These are phyloP conservation scores for Melozone crissalis DNA, from an alignment of 2,113 vertebrate species.

Conservation along the genomic window DNA sequence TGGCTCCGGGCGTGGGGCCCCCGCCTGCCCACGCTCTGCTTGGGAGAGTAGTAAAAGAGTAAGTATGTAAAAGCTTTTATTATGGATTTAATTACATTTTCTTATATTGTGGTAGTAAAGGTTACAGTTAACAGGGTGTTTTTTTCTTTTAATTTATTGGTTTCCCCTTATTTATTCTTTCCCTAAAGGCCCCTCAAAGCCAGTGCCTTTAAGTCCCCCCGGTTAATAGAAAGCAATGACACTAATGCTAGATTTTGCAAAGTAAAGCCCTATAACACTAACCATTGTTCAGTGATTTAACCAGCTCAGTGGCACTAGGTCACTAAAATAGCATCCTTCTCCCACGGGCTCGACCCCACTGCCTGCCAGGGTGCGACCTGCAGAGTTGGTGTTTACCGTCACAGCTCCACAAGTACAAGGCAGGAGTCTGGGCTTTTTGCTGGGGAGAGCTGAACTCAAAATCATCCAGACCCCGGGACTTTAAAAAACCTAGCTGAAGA, in stretches of 20 bases:
- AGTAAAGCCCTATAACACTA: conserved; percentile 64
- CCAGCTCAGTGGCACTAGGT: conserved; percentile 68
- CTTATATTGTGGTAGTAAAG: conserved; percentile 11
- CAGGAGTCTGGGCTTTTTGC: background rate
- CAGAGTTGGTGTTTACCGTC: background rate
- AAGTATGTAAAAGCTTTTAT: conserved; percentile 39
- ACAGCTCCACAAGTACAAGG: background rate
- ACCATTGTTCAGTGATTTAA: conserved; percentile 71
- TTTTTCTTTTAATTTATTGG: background rate
- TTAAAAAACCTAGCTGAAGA: background rate
- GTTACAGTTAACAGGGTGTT: conserved; percentile 17
- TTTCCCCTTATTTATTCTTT: conserved; percentile 27
- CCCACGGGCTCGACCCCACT: conserved; percentile 23
- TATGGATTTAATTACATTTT: conserved; percentile 13
- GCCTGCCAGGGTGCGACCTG: conserved; percentile 47
- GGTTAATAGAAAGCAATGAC: conserved; percentile 60
- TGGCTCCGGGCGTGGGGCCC: background rate
- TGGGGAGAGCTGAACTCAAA: background rate
- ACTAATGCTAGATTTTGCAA: conserved; percentile 60
- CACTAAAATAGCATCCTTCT: conserved; percentile 66
- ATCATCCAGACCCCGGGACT: background rate
- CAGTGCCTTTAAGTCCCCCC: conserved; percentile 31
- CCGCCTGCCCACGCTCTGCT: background rate
- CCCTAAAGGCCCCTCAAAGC: conserved; percentile 4
- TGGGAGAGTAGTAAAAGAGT: conserved; percentile 10